Conservation (phyloP, 2,113 vertebrate genomes). For the Silurus meridionalis region DNA sequence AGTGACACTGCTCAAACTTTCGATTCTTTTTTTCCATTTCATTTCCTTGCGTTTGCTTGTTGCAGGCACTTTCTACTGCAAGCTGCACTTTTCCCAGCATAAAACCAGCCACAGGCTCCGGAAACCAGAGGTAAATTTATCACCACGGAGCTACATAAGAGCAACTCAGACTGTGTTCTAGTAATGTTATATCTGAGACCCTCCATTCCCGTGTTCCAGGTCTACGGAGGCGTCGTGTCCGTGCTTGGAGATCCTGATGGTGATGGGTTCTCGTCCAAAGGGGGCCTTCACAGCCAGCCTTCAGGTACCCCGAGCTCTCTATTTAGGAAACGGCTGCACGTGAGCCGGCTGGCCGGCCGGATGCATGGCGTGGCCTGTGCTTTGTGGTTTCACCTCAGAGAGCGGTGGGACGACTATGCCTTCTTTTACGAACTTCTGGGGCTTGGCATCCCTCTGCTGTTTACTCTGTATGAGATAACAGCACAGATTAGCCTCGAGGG, state of each 20-base stretch:
- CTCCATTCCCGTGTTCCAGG: slow-evolving; percentile 24
- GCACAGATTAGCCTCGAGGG: slow-evolving; percentile 82
- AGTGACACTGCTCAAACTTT: no score
- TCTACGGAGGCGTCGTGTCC: slow-evolving; percentile 29
- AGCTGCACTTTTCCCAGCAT: slow-evolving; percentile 84
- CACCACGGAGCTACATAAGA: background rate
- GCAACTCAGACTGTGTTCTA: background rate
- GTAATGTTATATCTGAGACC: background rate
- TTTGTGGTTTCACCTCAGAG: slow-evolving; percentile 78
- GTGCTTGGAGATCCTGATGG: slow-evolving; percentile 54
- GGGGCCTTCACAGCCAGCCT: slow-evolving; percentile 73
- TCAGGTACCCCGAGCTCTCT: slow-evolving; percentile 93
- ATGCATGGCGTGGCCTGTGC: slow-evolving; percentile 75
- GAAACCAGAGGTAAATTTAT: slow-evolving; percentile 62
- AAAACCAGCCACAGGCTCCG: slow-evolving; percentile 68
- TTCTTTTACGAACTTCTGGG: slow-evolving; percentile 90
- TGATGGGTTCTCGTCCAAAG: slow-evolving; percentile 62
- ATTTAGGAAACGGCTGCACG: slow-evolving; percentile 80
- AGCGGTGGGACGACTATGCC: slow-evolving; percentile 83
- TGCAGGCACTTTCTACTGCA: slow-evolving; percentile 94
- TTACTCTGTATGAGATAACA: slow-evolving; percentile 82
- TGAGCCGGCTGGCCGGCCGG: slow-evolving; percentile 78
- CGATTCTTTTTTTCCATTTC: background rate
- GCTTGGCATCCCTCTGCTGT: slow-evolving; percentile 85
- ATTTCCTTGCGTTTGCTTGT: slow-evolving; percentile 21